Conservation (phyloP, 1,140 invertebrate species). For the Conus betulinus region DNA sequence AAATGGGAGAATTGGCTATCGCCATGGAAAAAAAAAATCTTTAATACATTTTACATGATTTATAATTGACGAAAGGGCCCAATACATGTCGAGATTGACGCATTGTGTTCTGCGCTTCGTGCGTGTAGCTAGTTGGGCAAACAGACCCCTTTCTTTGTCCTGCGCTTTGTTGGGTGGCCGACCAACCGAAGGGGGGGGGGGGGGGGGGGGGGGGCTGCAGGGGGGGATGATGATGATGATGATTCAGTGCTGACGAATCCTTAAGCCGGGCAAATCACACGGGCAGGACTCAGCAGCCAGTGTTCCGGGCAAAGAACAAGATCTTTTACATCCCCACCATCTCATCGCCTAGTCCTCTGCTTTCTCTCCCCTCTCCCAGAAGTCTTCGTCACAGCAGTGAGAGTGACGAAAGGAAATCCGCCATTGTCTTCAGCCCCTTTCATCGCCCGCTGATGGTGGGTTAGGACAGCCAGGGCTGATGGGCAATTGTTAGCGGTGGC, state of each 20-base stretch:
- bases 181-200: not conserved
- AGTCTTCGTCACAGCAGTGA: not conserved
- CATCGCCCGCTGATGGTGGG: not conserved
- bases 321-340: not conserved
- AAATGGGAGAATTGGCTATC: too few species aligned
- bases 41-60: too few species aligned
- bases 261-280: too few species aligned
- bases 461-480: not conserved
- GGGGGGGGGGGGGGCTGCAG: not conserved
- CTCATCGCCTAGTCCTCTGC: not conserved
- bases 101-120: too few species aligned
- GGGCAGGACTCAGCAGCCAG: too few species aligned
- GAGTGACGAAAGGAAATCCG: not conserved
- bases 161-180: not conserved
- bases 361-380: not conserved
- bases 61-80: too few species aligned
- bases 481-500: too few species aligned
- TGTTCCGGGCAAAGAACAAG: not conserved
- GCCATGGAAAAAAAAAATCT: too few species aligned
- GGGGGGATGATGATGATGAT: not conserved
- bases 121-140: too few species aligned
- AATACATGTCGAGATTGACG: too few species aligned
- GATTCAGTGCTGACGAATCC: too few species aligned
- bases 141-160: too few species aligned
- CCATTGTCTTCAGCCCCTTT: not conserved